A percentile compares a stretch with the other conserved stretches of the same genome.
Evolutionary conservation across 30 jellyfish, hydroid and myxozoan genomes (phyloP).

Genomic region (Aurelia coerulea): DNA sequence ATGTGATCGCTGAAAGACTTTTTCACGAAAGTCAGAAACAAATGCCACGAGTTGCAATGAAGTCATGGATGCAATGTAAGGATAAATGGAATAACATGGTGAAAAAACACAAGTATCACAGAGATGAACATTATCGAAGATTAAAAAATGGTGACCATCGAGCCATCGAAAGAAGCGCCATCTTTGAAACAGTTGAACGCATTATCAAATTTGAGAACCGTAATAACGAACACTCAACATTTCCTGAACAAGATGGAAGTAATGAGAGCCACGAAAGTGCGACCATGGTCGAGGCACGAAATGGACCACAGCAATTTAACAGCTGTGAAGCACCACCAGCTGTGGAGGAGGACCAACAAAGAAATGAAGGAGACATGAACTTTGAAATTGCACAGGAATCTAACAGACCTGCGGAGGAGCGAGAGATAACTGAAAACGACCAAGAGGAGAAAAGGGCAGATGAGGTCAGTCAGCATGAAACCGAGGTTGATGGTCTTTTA

Average conservation of each 20-base stretch:
- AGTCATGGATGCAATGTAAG: slow-evolving; percentile 68
- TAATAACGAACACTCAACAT: neutral
- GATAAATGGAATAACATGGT: slow-evolving; percentile 67
- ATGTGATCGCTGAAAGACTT: slow-evolving; percentile 24
- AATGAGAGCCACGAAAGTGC: neutral
- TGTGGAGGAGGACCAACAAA: too few relatives aligned
- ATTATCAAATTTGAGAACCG: neutral
- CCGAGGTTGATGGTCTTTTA: too few relatives aligned
- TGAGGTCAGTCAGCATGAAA: too few relatives aligned
- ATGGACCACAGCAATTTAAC: neutral
- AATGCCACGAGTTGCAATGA: slow-evolving; percentile 42
- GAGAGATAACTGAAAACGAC: too few relatives aligned
- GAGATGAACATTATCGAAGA: slow-evolving; percentile 3
- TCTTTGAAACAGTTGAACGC: slow-evolving; percentile 39
- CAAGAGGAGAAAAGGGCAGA: too few relatives aligned
- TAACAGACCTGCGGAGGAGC: too few relatives aligned
- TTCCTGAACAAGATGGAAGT: slow-evolving; percentile 33
- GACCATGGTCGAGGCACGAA: slow-evolving; percentile 8
- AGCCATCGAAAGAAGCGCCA: slow-evolving; percentile 18
- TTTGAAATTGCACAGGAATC: too few relatives aligned
- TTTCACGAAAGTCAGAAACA: slow-evolving; percentile 29
- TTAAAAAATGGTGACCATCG: neutral
- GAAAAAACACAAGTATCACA: slow-evolving; percentile 39
- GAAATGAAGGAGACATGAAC: too few relatives aligned
- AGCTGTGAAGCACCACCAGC: too few relatives aligned